Conservation (phyloP, 2,113 vertebrate genomes). For the Tetraodon nigroviridis region DNA sequence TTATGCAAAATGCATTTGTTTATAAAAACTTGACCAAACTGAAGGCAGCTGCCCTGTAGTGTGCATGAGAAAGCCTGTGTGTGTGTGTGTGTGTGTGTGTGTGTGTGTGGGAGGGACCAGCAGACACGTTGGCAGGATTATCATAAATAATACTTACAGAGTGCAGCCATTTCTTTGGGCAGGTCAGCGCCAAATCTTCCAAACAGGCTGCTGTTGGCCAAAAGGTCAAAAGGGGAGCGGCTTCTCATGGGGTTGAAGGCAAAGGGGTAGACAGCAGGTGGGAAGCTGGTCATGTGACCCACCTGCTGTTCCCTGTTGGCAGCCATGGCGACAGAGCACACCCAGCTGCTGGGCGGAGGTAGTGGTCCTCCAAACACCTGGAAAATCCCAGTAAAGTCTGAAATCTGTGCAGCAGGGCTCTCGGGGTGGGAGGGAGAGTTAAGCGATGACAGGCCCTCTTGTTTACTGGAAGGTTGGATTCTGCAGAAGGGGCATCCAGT, state of each 20-base stretch:
- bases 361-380: conserved; percentile 24
- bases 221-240: conserved; percentile 86
- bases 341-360: conserved; percentile 39
- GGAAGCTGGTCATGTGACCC: conserved; percentile 85
- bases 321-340: conserved; percentile 74
- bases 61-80: conserved; percentile 3
- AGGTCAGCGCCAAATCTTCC: conserved; percentile 86
- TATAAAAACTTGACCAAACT: conserved; percentile 21
- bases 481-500: conserved; percentile 34
- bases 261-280: conserved; percentile 85
- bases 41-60: conserved; percentile 16
- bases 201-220: conserved; percentile 83
- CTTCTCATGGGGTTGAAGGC: conserved; percentile 86
- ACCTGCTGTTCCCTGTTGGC: conserved; percentile 86
- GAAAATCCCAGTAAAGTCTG: conserved; percentile 23
- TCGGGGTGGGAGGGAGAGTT: conserved; percentile 18
- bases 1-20: conserved; percentile 15
- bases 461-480: conserved; percentile 19
- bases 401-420: conserved; percentile 12
- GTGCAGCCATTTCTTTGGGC: conserved; percentile 90
- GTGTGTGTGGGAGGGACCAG: conserved; percentile 13
- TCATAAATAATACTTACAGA: conserved; percentile 80
- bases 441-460: conserved; percentile 4
- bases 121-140: conserved; percentile 10
- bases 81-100: conserved; percentile 16